phyloP scores from a whole-genome alignment of 2,797 vertebrate species.

The Corythornis leucogaster region DNA sequence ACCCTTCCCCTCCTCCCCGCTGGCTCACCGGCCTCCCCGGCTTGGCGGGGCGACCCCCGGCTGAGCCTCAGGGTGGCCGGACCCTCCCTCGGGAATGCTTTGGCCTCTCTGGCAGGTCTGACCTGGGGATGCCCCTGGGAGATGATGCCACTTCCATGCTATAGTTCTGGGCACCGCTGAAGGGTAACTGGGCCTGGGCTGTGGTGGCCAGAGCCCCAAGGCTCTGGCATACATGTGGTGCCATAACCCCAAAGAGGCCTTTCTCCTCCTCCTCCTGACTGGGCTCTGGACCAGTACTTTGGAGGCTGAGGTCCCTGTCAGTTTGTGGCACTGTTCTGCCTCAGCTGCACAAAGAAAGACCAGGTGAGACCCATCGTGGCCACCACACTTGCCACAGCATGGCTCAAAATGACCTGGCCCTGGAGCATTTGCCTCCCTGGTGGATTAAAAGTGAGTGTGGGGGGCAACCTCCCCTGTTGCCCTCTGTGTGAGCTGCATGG shows the following conservation, averaged over 20 bases:
- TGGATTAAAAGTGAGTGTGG: not conserved
- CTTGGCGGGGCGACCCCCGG: conserved; percentile 39
- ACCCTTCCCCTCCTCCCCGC: not conserved
- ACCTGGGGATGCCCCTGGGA: accelerated
- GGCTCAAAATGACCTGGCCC: not conserved
- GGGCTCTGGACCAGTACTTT: accelerated
- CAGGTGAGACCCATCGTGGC: not conserved
- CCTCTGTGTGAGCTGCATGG: not conserved
- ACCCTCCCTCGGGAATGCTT: not conserved
- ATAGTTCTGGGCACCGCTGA: accelerated
- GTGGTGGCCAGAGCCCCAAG: accelerated
- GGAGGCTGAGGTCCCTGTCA: not conserved
- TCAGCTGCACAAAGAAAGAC: not conserved
- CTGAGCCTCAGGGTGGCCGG: not conserved
- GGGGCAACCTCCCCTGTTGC: not conserved
- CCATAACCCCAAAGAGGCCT: not conserved
- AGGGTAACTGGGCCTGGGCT: not conserved
- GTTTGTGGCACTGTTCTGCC: not conserved
- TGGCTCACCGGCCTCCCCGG: not conserved
- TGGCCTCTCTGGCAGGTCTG: accelerated
- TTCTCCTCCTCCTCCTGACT: not conserved
- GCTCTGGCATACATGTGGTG: not conserved
- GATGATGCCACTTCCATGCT: accelerated
- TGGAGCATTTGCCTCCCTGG: not conserved
- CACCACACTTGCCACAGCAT: accelerated